phyloP scores from a whole-genome alignment of 2,113 vertebrate species.

The Microcebus tavaratra region DNA sequence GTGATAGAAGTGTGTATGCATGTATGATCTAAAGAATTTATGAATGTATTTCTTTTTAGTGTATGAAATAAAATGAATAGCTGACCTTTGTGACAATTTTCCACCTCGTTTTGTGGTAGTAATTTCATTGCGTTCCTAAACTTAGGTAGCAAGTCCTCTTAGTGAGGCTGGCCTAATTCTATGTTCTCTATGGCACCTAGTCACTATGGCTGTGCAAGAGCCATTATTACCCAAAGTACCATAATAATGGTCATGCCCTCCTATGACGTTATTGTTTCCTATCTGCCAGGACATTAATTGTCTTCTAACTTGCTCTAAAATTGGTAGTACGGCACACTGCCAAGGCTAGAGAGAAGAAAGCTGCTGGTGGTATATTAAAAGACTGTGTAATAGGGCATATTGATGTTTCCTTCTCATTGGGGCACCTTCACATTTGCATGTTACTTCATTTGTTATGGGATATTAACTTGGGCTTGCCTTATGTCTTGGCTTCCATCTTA shows the following conservation, averaged over 20 bases:
- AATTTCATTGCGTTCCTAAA: constrained; percentile 49
- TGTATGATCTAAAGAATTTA: constrained; percentile 2
- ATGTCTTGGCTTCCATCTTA: constrained; percentile 30
- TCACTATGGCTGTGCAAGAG: constrained; percentile 59
- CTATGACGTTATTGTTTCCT: constrained; percentile 74
- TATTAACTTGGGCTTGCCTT: constrained; percentile 29
- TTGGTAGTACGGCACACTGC: constrained; percentile 47
- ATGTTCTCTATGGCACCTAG: constrained; percentile 60
- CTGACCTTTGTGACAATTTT: constrained; percentile 43
- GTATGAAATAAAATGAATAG: background rate
- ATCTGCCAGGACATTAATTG: constrained; percentile 68
- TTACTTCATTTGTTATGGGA: background rate
- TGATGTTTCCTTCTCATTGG: background rate
- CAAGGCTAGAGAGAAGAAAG: constrained; percentile 58
- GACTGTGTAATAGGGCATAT: background rate
- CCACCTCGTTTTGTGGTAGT: constrained; percentile 41
- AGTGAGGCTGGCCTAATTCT: constrained; percentile 66
- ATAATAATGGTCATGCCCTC: constrained; percentile 67
- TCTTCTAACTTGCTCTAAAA: constrained; percentile 77
- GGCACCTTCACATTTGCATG: constrained; percentile 14
- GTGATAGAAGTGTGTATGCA: background rate
- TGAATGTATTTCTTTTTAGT: background rate
- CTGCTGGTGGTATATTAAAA: constrained; percentile 47
- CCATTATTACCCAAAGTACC: constrained; percentile 71
- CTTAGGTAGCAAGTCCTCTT: constrained; percentile 39